phyloP scores from a whole-genome alignment of 1,140 invertebrate genomes.

The Drosophila mayri region DNA sequence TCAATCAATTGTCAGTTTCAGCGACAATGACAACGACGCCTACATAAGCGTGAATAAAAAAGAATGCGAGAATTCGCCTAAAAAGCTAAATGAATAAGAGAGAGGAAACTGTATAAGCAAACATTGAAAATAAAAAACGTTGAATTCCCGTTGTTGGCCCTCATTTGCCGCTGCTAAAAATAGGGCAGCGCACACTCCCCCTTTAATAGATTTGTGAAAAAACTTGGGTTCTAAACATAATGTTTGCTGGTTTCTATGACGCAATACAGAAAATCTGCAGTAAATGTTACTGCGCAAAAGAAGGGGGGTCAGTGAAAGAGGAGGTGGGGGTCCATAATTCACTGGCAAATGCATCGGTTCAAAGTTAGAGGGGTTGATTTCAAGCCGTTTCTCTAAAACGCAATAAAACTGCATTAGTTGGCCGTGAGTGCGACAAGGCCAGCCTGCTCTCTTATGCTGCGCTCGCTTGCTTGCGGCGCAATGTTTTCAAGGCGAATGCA shows the following conservation, averaged over 20 bases:
- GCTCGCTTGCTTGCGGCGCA: slow-evolving; percentile 23
- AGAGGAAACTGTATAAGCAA: slow-evolving; percentile 43
- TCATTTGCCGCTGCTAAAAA: slow-evolving; percentile 36
- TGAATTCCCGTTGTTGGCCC: slow-evolving; percentile 30
- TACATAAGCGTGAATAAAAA: slow-evolving; percentile 17
- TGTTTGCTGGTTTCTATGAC: slow-evolving; percentile 48
- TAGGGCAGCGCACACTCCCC: slow-evolving; percentile 33
- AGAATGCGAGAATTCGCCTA: slow-evolving; percentile 19
- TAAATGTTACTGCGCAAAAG: slow-evolving; percentile 77
- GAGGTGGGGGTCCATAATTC: slow-evolving; percentile 35
- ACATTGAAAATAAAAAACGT: slow-evolving; percentile 40
- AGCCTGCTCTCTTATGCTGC: slow-evolving; percentile 34
- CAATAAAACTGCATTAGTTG: slow-evolving; percentile 75
- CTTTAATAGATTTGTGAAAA: slow-evolving; percentile 9
- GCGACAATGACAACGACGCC: slow-evolving; percentile 21
- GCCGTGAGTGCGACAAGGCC: slow-evolving; percentile 46
- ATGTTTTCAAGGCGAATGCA: slow-evolving; percentile 73
- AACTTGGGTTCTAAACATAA: slow-evolving; percentile 21
- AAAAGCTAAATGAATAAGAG: slow-evolving; percentile 37
- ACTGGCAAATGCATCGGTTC: slow-evolving; percentile 44
- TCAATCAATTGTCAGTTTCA: slow-evolving; percentile 29
- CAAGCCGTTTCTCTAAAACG: slow-evolving; percentile 65
- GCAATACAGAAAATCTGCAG: slow-evolving; percentile 75
- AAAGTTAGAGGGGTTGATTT: slow-evolving; percentile 63
- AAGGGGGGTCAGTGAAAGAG: slow-evolving; percentile 14